Evolutionary conservation across 1,140 invertebrate genomes (phyloP).

Genomic region (Zaprionus gabonicus): DNA sequence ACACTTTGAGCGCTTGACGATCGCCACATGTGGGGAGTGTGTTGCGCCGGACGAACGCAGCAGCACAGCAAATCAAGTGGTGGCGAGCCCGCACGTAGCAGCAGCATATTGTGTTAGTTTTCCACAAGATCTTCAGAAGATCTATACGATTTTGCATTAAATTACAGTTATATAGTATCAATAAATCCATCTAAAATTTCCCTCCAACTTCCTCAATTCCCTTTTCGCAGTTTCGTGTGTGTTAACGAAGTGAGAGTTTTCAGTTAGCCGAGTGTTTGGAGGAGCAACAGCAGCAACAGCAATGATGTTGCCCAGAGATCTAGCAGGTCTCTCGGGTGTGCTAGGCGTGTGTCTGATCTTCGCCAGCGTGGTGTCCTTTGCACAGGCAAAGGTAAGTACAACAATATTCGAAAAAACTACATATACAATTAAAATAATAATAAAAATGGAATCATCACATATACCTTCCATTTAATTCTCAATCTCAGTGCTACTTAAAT

Average conservation of each 20-base stretch:
- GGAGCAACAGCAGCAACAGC: conserved; percentile 54
- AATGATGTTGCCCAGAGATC: conserved; percentile 81
- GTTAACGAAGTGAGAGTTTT: conserved; percentile 50
- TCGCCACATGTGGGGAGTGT: conserved; percentile 84
- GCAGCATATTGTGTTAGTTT: conserved; percentile 64
- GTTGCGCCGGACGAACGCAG: conserved; percentile 81
- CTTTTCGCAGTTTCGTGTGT: conserved; percentile 77
- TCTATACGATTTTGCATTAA: background rate
- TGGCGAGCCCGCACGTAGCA: conserved; percentile 41
- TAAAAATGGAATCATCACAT: too few species aligned
- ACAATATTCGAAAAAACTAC: background rate
- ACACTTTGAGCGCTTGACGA: conserved; percentile 84
- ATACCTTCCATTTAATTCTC: too few species aligned
- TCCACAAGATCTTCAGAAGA: background rate
- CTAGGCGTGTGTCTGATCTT: conserved; percentile 64
- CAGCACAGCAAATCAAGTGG: conserved; percentile 70
- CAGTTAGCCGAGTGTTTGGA: conserved; percentile 37
- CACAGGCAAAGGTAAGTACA: conserved; percentile 72
- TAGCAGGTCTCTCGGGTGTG: conserved; percentile 77
- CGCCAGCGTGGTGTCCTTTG: conserved; percentile 62
- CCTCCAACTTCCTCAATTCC: conserved; percentile 35
- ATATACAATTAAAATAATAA: too few species aligned
- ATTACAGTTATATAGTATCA: background rate
- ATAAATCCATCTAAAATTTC: background rate
- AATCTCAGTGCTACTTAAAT: conserved; percentile 35